Percentiles rank a stretch among this genome's conserved stretches.
Conservation (phyloP, 2,113 vertebrate genomes). For the Falcunculus frontatus region DNA sequence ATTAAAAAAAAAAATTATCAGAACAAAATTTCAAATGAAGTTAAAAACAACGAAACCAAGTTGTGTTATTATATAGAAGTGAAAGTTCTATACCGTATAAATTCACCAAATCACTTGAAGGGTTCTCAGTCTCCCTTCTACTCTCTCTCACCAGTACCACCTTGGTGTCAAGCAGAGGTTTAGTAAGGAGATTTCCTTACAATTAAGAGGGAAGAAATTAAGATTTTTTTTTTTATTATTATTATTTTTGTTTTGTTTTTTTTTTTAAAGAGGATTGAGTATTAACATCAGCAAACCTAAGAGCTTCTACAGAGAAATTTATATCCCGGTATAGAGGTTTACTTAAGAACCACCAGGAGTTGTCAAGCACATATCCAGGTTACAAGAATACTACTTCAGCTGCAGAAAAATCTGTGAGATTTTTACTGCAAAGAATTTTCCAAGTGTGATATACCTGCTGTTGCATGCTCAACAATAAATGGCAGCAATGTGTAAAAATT, state of each 20-base stretch:
- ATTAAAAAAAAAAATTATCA: neutral
- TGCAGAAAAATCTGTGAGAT: neutral
- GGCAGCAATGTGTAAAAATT: neutral
- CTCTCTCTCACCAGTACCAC: neutral
- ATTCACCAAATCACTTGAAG: neutral
- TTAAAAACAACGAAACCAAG: neutral
- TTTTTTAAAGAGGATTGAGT: neutral
- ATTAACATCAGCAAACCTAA: neutral
- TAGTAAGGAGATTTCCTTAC: neutral
- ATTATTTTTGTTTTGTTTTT: too few species aligned
- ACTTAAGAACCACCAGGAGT: neutral
- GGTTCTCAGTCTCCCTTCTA: neutral
- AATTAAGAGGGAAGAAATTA: neutral
- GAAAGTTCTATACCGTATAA: neutral
- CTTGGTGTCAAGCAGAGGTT: neutral
- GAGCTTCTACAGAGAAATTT: neutral
- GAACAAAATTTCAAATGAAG: neutral
- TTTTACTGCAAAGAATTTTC: neutral
- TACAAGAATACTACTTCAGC: neutral
- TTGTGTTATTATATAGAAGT: neutral
- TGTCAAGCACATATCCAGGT: neutral
- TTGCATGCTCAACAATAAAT: neutral
- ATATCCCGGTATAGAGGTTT: neutral
- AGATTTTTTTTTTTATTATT: neutral
- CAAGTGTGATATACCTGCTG: neutral